Evolutionary conservation across 2,797 vertebrate species (phyloP).

Genomic region (Luscinia luscinia): DNA sequence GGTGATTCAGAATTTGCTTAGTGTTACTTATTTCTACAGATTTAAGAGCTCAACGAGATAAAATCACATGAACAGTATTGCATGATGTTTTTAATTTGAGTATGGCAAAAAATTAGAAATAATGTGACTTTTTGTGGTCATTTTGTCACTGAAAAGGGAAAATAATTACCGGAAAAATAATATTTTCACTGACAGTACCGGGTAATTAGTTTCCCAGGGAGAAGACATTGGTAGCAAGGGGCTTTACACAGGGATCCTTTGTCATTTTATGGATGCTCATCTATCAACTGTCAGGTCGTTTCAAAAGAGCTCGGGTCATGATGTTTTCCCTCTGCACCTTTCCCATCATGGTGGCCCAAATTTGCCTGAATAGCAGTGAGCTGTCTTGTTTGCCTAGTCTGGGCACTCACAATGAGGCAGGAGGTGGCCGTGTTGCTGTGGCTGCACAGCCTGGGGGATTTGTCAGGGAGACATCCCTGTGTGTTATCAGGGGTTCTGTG

Average conservation of each 20-base stretch:
- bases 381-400: conserved; percentile 81
- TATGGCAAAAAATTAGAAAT: not conserved
- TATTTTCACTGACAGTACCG: conserved; percentile 79
- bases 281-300: conserved; percentile 86
- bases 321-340: conserved; percentile 82
- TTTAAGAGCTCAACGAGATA: not conserved
- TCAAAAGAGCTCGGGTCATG: conserved; percentile 79
- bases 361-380: conserved; percentile 75
- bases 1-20: not conserved
- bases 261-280: conserved; percentile 87
- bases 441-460: conserved; percentile 49
- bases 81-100: not conserved
- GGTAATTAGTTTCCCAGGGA: conserved; percentile 85
- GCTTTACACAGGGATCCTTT: conserved; percentile 80
- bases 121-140: not conserved
- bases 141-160: conserved; percentile 53
- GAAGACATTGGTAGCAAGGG: conserved; percentile 71
- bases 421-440: conserved; percentile 66
- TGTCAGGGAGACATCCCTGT: not conserved
- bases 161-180: conserved; percentile 78
- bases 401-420: conserved; percentile 74
- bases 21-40: not conserved
- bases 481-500: not conserved
- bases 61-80: not conserved
- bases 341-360: conserved; percentile 82